Evolutionary conservation across 2,113 vertebrate genomes (phyloP).

Genomic region (Bettongia penicillata): DNA sequence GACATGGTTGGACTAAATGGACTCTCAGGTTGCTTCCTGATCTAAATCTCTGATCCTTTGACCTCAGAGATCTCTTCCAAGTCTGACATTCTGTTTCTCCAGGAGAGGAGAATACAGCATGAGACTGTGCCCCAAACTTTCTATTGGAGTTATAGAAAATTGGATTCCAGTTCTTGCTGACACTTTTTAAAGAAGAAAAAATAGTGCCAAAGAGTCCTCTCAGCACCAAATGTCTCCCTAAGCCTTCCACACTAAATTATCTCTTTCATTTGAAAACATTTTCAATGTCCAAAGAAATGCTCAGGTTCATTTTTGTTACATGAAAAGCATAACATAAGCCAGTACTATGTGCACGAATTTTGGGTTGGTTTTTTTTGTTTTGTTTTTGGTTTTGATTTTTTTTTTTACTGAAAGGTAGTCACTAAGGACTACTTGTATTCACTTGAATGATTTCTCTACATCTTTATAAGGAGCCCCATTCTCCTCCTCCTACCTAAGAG

Average conservation of each 20-base stretch:
- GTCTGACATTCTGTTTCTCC: background rate
- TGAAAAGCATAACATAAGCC: conserved; percentile 29
- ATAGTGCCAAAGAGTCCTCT: background rate
- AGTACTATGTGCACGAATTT: background rate
- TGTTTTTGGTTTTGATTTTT: background rate
- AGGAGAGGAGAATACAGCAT: background rate
- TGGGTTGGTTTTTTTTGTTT: background rate
- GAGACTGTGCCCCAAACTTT: background rate
- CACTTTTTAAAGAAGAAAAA: conserved; percentile 2
- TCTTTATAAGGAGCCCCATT: background rate
- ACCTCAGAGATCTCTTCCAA: background rate
- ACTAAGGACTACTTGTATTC: background rate
- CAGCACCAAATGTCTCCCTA: conserved; percentile 34
- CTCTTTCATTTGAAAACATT: conserved; percentile 36
- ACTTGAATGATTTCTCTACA: background rate
- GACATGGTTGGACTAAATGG: background rate
- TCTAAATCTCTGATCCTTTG: background rate
- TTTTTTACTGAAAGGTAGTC: background rate
- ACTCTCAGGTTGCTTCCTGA: background rate
- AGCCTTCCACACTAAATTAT: background rate
- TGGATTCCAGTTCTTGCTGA: background rate
- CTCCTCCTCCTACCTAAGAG: background rate
- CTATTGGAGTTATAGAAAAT: background rate
- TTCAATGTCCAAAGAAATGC: conserved; percentile 15
- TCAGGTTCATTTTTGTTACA: conserved; percentile 41